Base-by-base conservation (phyloP, 2,797 vertebrate species). In the Gallirallus australis region DNA sequence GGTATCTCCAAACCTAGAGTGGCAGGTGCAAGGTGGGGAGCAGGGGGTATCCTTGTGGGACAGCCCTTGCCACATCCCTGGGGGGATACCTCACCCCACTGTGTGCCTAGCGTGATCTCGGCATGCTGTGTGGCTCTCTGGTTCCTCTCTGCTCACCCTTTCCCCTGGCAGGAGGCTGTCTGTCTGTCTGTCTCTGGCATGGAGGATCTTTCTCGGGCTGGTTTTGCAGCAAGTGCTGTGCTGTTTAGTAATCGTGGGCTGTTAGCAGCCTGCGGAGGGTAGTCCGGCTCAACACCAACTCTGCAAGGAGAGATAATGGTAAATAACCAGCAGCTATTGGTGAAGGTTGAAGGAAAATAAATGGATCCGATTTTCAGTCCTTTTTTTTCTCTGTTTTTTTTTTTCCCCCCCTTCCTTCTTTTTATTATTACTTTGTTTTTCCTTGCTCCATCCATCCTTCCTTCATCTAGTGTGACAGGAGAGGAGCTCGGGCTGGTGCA, bases 291-390 rank as follows among this genome's bases (percentile, higher is more conserved):
- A 82, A 56, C 80, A 82, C 71, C 28, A 27, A 17, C 68, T 15
- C 71, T 95, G 88, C 77, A 48, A 86, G 90, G 78, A 70, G 79
- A 96, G 95, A 89, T 86, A 95, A 85, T 94, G 70, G 85, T 94
- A 93, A 90, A 95, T 94, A 94, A 92, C 94, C 82, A 95, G 93
- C 92, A 91, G 87, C 64, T 93, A 47, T 68, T 93, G 95, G 89
- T 64, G 65, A 73, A 84, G 84, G 64, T 63, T 89, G 91, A 73
- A 77, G 88, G 63, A 39, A 86, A 94, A 90, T 88, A 82, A 95
- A 89, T 69, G 56, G 69, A 87, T 65, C 66, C 66, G 82, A 80
- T 95, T 95, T 94, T 88, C 54, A 69, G 57, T 28, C 57, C 76
- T 84, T 39, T 16, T 72, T 53, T 57, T 3, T 53, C 18, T 64